A percentile compares a stretch with the other conserved stretches of the same genome.
phyloP scores from a whole-genome alignment of 2,797 vertebrate species.

The Poecile montanus region DNA sequence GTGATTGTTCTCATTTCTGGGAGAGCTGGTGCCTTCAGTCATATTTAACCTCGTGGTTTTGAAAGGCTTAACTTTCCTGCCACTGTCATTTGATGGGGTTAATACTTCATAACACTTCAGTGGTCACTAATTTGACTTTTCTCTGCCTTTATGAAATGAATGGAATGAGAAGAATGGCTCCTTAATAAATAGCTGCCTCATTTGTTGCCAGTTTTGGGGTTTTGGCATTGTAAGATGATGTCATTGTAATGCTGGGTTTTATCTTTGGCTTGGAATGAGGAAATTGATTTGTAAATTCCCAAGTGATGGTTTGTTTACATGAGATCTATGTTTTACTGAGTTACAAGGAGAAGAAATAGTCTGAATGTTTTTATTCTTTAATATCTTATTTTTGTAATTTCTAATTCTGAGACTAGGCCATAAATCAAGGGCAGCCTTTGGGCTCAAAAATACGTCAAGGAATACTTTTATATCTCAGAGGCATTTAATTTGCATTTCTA shows the following conservation, averaged over 20 bases:
- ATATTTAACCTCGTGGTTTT: background rate
- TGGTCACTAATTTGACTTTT: background rate
- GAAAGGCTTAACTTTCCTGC: background rate
- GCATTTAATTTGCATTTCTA: background rate
- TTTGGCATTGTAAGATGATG: background rate
- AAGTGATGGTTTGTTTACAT: background rate
- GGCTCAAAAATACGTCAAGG: background rate
- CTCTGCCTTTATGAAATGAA: background rate
- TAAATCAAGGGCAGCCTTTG: background rate
- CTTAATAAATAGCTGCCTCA: background rate
- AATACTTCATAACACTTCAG: background rate
- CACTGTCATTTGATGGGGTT: background rate
- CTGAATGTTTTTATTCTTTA: background rate
- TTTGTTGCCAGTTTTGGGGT: background rate
- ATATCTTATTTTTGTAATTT: background rate
- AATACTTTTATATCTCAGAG: background rate
- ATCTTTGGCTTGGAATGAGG: background rate
- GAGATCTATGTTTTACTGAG: background rate
- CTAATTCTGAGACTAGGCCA: background rate
- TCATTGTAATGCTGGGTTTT: background rate
- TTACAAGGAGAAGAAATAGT: background rate
- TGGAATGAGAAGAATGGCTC: background rate
- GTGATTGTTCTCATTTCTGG: background rate
- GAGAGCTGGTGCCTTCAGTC: background rate
- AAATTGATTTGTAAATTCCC: background rate